A percentile compares a stretch with the other conserved stretches of the same genome.
Evolutionary conservation across 2,113 vertebrate species (phyloP).

Genomic region (Amazona guildingii): DNA sequence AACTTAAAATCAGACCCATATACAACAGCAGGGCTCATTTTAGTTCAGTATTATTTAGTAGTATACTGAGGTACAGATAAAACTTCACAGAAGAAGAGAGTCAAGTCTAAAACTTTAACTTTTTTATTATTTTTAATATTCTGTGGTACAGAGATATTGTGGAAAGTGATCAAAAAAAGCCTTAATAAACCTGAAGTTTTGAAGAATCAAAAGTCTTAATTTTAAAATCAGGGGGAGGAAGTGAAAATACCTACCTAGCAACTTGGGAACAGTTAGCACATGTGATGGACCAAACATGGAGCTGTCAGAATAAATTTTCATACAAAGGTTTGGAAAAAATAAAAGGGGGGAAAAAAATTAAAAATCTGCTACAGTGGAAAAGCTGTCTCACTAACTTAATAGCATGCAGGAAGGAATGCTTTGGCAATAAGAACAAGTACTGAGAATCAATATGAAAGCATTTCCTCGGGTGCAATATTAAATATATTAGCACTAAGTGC

Average conservation of each 20-base stretch:
- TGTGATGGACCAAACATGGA: neutral
- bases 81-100: neutral
- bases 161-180: neutral
- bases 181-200: neutral
- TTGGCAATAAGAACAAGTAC: neutral
- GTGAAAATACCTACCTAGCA: neutral
- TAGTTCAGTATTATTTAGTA: neutral
- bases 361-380: neutral
- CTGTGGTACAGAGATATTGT: neutral
- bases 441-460: neutral
- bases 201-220: neutral
- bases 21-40: neutral
- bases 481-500: neutral
- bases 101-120: neutral
- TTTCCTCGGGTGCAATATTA: neutral
- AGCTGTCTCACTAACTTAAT: constrained; percentile 5
- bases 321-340: neutral
- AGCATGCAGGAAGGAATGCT: neutral
- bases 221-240: neutral
- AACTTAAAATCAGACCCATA: neutral
- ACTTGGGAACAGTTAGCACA: neutral
- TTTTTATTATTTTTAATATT: neutral
- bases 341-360: no score
- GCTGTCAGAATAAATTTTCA: constrained; percentile 24
- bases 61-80: neutral